Conservation (phyloP, 64 coral and sea anemone species). For the Orbicella faveolata region DNA sequence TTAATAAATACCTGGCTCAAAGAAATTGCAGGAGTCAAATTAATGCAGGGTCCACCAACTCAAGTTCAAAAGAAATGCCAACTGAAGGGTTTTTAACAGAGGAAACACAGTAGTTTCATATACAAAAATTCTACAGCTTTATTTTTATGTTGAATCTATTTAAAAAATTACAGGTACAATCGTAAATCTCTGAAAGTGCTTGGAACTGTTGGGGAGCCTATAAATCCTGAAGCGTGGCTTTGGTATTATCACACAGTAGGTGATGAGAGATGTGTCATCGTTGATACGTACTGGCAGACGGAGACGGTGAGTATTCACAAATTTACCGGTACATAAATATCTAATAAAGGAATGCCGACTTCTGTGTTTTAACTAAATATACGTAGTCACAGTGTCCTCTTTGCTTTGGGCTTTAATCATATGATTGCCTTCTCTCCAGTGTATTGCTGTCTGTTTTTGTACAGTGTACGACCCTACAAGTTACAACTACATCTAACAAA, state of each 20-base stretch:
- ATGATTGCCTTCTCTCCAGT: too few relatives aligned
- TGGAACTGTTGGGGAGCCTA: slow-evolving; percentile 96
- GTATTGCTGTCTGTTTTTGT: too few relatives aligned
- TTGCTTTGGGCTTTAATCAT: too few relatives aligned
- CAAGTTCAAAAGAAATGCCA: too few relatives aligned
- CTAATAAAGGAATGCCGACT: neutral
- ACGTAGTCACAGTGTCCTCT: neutral
- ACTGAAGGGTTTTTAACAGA: too few relatives aligned
- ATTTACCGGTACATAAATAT: too few relatives aligned
- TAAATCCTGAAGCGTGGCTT: slow-evolving; percentile 96
- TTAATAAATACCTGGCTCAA: too few relatives aligned
- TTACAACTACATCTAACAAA: too few relatives aligned
- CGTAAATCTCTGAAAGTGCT: slow-evolving; percentile 82
- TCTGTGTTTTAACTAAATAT: neutral
- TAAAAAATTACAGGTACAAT: slow-evolving; percentile 51
- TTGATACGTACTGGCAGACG: slow-evolving; percentile 99
- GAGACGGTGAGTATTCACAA: slow-evolving; percentile 71
- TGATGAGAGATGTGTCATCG: slow-evolving; percentile 68
- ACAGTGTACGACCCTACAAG: too few relatives aligned
- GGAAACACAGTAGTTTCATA: neutral
- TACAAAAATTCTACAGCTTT: neutral
- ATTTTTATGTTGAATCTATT: neutral
- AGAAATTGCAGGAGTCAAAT: too few relatives aligned
- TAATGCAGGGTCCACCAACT: too few relatives aligned
- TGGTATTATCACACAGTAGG: slow-evolving; percentile 95